Evolutionary conservation across 2,888 invertebrate genomes (phyloP), one percentile per base, ranked within the genome.

Genomic region (Sphaerophoria taeniata): DNA sequence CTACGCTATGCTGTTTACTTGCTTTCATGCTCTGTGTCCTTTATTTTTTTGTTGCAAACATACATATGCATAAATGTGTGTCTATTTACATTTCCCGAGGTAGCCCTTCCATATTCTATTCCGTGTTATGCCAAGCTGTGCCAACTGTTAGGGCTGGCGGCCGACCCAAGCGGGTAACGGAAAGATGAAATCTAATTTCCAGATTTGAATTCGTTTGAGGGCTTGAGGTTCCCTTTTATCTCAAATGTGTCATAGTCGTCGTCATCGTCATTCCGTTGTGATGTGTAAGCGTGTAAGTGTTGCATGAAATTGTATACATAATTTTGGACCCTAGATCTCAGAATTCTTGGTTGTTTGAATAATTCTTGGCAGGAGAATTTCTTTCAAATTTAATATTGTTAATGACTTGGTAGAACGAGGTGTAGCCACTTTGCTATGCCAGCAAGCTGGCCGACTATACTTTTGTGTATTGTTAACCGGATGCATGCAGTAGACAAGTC

Each of bases 401-500:
- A 65, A 49, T 65, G 49, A 34, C 45, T 58, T 58, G 6, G 24
- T 36, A 36, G 4, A 60, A 2, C 4, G 33, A 6, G 4, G n/a
- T 4, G 14, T 51, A 39, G 65, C 24, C 16, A 24, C 36, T 39
- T 39, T 36, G 9, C 7, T 51, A 6, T 4, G 9, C 6, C 34
- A 11, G 11, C 24, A 36, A 24, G 14, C 31, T 11, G 7, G 24
- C 9, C 53, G 24, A 43, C 36, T 5, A 12, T 5, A 12, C 36
- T 67, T 39, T 71, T 24, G 24, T 24, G 24, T 71, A 75, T 71
- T 70, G 53, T 75, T 76, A 65, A 53, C 71, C 56, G 69, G 67
- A 79, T 69, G 61, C 47, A 77, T 82, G 72, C 72, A 82, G 39
- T 39, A 69, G 61, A 67, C 82, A 72, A 34, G 61, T 72, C 77